Percentiles rank a stretch among this genome's conserved stretches.
Conservation (phyloP, 2,888 invertebrate species). For the Hydriomena furcata region DNA sequence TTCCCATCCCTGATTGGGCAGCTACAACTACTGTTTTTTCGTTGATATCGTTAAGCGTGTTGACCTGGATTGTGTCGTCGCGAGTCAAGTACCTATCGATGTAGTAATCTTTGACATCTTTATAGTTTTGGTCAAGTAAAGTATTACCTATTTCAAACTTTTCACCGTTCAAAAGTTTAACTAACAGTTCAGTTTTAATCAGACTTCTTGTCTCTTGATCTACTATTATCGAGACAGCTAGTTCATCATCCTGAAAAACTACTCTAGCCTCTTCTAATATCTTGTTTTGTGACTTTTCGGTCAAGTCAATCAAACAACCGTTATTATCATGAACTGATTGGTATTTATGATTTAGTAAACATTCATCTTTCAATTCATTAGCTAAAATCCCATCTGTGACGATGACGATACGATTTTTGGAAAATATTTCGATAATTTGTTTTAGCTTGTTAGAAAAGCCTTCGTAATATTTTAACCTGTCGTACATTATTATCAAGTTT, state of each 20-base stretch:
- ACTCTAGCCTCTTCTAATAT: constrained; percentile 37
- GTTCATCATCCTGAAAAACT: constrained; percentile 43
- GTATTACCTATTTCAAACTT: constrained; percentile 44
- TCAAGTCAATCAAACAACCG: constrained; percentile 37
- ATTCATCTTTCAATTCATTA: constrained; percentile 24
- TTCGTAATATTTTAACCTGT: constrained; percentile 36
- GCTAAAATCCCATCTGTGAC: constrained; percentile 37
- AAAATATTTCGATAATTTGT: constrained; percentile 36
- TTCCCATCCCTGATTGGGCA: constrained; percentile 46
- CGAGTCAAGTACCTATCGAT: constrained; percentile 38
- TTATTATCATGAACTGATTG: constrained; percentile 33
- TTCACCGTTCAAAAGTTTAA: constrained; percentile 39
- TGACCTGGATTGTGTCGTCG: constrained; percentile 33
- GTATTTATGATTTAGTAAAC: constrained; percentile 18
- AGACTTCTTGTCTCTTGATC: constrained; percentile 36
- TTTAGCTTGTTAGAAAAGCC: constrained; percentile 38
- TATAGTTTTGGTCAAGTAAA: constrained; percentile 37
- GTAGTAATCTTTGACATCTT: constrained; percentile 42
- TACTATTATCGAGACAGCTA: constrained; percentile 36
- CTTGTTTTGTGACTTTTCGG: constrained; percentile 34
- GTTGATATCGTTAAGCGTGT: constrained; percentile 41
- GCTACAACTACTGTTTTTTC: constrained; percentile 42
- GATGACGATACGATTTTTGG: constrained; percentile 37
- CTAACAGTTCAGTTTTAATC: constrained; percentile 39
- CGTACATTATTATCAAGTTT: constrained; percentile 43